Percentiles rank a stretch among this genome's conserved stretches.
Conservation (phyloP, 2,797 vertebrate genomes). For the Spea hammondii region DNA sequence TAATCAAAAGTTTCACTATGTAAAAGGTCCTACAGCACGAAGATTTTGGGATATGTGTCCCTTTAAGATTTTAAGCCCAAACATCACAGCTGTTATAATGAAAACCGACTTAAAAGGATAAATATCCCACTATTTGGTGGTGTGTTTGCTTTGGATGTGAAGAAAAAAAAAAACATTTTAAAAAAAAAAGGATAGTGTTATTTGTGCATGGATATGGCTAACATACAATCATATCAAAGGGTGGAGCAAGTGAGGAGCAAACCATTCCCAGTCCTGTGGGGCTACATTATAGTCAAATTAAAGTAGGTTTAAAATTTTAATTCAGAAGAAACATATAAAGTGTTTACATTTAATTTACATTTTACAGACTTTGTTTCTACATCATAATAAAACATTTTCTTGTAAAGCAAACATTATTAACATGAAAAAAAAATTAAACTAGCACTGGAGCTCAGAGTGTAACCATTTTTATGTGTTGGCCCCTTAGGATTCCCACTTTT, state of each 20-base stretch:
- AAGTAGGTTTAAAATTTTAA: background rate
- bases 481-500: background rate
- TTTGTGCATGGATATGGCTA: background rate
- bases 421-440: too few species aligned
- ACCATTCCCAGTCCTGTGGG: background rate
- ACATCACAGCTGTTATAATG: too few species aligned
- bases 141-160: slow-evolving; percentile 21
- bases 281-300: background rate
- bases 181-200: background rate
- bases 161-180: background rate
- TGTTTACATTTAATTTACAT: too few species aligned
- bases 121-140: slow-evolving; percentile 15
- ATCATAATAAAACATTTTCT: too few species aligned
- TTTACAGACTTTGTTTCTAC: too few species aligned
- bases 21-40: too few species aligned
- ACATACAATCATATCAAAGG: background rate
- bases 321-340: background rate
- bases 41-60: too few species aligned
- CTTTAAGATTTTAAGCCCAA: too few species aligned
- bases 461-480: too few species aligned
- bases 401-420: too few species aligned
- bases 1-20: too few species aligned
- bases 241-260: background rate
- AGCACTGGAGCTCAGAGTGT: too few species aligned
- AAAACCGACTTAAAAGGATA: background rate